A percentile compares a stretch with the other conserved stretches of the same genome.
phyloP scores from a whole-genome alignment of 1,140 invertebrate species.

The Paracyclopina nana region DNA sequence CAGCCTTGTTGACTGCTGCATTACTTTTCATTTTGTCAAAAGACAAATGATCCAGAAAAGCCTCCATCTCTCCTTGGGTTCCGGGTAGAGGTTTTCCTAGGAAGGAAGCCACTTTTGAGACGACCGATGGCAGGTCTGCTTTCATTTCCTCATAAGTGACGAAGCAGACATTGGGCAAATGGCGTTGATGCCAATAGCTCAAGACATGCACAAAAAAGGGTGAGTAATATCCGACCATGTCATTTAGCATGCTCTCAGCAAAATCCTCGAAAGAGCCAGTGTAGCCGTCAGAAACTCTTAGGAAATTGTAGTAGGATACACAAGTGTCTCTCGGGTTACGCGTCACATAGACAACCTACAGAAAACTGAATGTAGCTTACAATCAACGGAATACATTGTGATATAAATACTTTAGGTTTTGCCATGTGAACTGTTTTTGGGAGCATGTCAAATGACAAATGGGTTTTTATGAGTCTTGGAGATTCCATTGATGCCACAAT shows the following conservation, averaged over 20 bases:
- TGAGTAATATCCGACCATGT: neutral
- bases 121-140: neutral
- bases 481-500: too few relatives aligned
- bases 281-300: neutral
- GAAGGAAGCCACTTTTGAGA: neutral
- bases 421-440: neutral
- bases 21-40: neutral
- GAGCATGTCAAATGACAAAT: neutral
- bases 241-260: neutral
- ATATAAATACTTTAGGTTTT: neutral
- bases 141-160: neutral
- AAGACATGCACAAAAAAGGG: neutral
- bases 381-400: neutral
- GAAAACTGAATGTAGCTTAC: neutral
- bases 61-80: neutral
- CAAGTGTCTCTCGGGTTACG: neutral
- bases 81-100: neutral
- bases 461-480: neutral
- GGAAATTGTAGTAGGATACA: neutral
- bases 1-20: neutral
- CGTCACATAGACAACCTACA: neutral
- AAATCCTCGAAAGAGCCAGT: neutral
- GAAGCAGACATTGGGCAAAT: neutral
- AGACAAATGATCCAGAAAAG: neutral
- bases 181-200: neutral